Evolutionary conservation across 2,888 invertebrate genomes (phyloP), one percentile per base, ranked within the genome.

Genomic region (Cheilosia impressa): DNA sequence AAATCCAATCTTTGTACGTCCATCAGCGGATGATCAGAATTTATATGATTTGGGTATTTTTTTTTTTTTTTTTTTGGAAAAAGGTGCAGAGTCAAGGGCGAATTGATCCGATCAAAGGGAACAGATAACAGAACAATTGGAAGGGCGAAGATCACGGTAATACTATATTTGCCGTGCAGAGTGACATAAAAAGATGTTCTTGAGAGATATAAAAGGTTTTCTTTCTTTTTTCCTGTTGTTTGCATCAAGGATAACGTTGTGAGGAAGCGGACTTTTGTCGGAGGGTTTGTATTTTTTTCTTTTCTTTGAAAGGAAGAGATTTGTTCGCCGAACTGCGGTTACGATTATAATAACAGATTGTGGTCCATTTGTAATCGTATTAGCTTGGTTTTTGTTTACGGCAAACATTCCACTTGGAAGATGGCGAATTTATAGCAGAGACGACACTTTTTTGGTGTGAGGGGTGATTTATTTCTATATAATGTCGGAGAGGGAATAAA

Each of bases 331-430:
- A 43, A n/a, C n/a, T 15, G 4, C n/a, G 43, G 7, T 45, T 45
- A n/a, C n/a, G 43, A 45, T 45, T 45, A n/a, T 45, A 17, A 45
- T 17, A 45, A 45, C 45, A 45, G 45, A 45, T 45, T n/a, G 45
- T 17, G 45, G 15, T 6, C n/a, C 17, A 45, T 45, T 45, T 17
- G 45, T 45, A 45, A 17, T 45, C 17, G 7, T 45, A 43, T 43
- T n/a, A 43, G 4, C 1, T n/a, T 15, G 4, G 43, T n/a, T 43
- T 43, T 43, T 43, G n/a, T n/a, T 43, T 43, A 43, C 6, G 15
- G 2, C 10, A 34, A 10, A 10, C 2, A 34, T 10, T 13, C 13
- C 38, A 10, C 38, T 38, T 38, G 2, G 13, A 38, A 38, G 13
- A 38, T 38, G 10, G 4, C 38, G 4, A 9, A 31, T 38, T 10